These are phyloP conservation scores for Heliocidaris tuberculata DNA, from an alignment of 35 echinoderm and acorn worm genomes.

Conservation along the genomic window DNA sequence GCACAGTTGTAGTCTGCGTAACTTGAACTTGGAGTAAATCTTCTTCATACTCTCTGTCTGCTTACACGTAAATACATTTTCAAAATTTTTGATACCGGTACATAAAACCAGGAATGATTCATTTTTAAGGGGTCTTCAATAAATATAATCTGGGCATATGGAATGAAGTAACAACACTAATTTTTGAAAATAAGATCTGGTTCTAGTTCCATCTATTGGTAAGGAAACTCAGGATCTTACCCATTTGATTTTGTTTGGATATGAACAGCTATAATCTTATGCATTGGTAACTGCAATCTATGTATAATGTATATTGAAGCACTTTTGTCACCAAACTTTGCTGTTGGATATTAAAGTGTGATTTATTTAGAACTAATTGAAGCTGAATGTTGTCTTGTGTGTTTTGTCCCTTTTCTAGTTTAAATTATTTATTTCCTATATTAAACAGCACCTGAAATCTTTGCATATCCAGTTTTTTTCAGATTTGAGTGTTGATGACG, in stretches of 20 bases:
- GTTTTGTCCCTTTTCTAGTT: neutral
- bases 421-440: neutral
- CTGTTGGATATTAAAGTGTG: conserved; percentile 25
- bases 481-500: neutral
- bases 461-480: too few relatives aligned
- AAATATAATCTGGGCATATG: too few relatives aligned
- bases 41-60: neutral
- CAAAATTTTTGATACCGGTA: too few relatives aligned
- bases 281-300: conserved; percentile 19
- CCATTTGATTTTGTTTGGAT: neutral
- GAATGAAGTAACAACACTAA: too few relatives aligned
- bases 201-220: neutral
- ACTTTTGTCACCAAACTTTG: neutral
- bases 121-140: too few relatives aligned
- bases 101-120: too few relatives aligned
- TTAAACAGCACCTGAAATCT: too few relatives aligned
- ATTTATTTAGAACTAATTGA: conserved; percentile 17
- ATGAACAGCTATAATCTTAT: neutral
- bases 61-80: too few relatives aligned
- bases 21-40: neutral
- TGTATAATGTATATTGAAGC: conserved; percentile 19
- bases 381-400: neutral
- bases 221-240: neutral
- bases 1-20: neutral
- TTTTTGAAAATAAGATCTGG: too few relatives aligned